Evolutionary conservation across 2,113 vertebrate genomes (phyloP).

Genomic region (Bubo bubo): DNA sequence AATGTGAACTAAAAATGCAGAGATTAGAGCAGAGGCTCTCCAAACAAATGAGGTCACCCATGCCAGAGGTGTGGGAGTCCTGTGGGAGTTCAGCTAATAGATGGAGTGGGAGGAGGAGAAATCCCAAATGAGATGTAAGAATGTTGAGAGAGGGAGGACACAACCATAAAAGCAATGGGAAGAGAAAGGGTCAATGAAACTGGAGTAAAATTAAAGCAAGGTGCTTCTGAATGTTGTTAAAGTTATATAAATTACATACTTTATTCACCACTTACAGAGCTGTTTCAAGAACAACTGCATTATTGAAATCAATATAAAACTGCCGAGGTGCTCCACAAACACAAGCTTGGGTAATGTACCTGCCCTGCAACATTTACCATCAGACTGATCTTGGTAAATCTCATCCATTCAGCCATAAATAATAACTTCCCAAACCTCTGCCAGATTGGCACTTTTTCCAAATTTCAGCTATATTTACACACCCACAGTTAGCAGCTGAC

Average conservation of each 20-base stretch:
- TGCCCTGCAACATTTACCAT: not conserved
- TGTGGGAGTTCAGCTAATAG: not conserved
- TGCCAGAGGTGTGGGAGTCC: not conserved
- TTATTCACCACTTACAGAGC: not conserved
- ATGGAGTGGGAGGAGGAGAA: not conserved
- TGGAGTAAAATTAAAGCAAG: not conserved
- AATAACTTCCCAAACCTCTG: constrained; percentile 21
- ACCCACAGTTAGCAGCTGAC: constrained; percentile 49
- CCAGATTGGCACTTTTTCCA: constrained; percentile 11
- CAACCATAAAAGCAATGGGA: not conserved
- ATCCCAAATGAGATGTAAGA: not conserved
- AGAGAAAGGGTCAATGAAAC: not conserved
- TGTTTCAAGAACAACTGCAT: not conserved
- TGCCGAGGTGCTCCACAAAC: not conserved
- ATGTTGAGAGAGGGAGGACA: not conserved
- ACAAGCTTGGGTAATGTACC: not conserved
- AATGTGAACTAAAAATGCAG: not conserved
- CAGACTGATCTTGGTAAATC: not conserved
- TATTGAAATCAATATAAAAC: constrained; percentile 23
- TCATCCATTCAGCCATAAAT: not conserved
- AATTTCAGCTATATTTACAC: constrained; percentile 53
- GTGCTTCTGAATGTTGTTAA: not conserved
- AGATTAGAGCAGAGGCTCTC: not conserved
- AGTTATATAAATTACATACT: not conserved
- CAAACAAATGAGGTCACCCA: not conserved